A percentile compares a stretch with the other conserved stretches of the same genome.
These are phyloP conservation scores for Rosalia funebris DNA, from an alignment of 2,888 invertebrate species.

Conservation along the genomic window DNA sequence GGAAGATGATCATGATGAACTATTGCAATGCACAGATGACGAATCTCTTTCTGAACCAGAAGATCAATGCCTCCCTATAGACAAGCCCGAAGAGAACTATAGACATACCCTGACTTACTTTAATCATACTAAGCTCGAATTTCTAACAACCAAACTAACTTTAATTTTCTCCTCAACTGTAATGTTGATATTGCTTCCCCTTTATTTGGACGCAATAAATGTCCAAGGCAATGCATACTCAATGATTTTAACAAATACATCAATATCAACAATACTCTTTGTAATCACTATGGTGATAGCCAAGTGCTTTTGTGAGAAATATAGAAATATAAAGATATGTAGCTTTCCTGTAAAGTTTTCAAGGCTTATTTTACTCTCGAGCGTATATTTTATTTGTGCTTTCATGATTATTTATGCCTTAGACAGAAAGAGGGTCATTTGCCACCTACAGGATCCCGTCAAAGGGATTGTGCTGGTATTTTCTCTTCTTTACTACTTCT, in stretches of 20 bases:
- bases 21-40: conserved; percentile 59
- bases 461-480: conserved; percentile 69
- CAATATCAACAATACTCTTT: conserved; percentile 52
- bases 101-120: conserved; percentile 49
- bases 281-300: conserved; percentile 49
- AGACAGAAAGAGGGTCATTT: conserved; percentile 68
- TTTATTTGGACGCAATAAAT: conserved; percentile 64
- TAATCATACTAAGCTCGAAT: conserved; percentile 61
- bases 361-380: conserved; percentile 62
- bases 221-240: conserved; percentile 57
- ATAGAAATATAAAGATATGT: conserved; percentile 50
- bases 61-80: conserved; percentile 55
- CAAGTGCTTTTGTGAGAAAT: conserved; percentile 52
- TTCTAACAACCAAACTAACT: conserved; percentile 63
- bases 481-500: conserved; percentile 70
- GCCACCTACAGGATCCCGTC: conserved; percentile 72
- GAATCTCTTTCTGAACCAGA: conserved; percentile 60
- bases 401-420: conserved; percentile 66
- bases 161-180: conserved; percentile 65
- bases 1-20: conserved; percentile 61
- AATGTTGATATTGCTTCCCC: conserved; percentile 66
- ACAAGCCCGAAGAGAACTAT: conserved; percentile 52
- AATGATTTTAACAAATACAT: conserved; percentile 55
- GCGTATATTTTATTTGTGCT: conserved; percentile 64
- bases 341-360: conserved; percentile 61